Evolutionary conservation across 1,140 invertebrate species (phyloP).

Genomic region (Papilio machaon): DNA sequence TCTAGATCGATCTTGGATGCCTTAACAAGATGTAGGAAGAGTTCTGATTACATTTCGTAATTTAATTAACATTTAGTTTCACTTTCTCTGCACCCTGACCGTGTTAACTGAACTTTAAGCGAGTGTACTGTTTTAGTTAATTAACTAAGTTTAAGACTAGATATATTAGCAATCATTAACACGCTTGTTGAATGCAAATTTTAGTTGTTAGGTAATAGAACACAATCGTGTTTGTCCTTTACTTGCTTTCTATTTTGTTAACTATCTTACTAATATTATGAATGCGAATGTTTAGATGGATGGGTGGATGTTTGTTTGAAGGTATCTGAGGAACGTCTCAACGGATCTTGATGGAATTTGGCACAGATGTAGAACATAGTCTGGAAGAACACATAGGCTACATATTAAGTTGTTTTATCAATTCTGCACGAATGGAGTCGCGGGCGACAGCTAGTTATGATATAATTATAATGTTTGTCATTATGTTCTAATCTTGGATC

Average conservation of each 20-base stretch:
- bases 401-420: too few species aligned
- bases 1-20: conserved; percentile 1
- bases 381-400: too few species aligned
- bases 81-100: conserved; percentile 34
- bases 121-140: conserved; percentile 35
- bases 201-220: conserved; percentile 12
- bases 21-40: conserved; percentile 33
- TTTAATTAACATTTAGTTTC: conserved; percentile 36
- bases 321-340: too few species aligned
- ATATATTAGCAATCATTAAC: conserved; percentile 30
- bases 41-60: conserved; percentile 31
- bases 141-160: conserved; percentile 30
- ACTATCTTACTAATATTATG: not conserved
- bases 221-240: not conserved
- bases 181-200: not conserved
- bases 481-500: too few species aligned
- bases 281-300: too few species aligned
- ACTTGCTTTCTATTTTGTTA: conserved; percentile 9
- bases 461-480: too few species aligned
- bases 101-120: conserved; percentile 37
- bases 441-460: too few species aligned
- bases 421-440: too few species aligned
- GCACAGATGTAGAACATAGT: too few species aligned
- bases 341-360: too few species aligned
- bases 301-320: too few species aligned